Conservation (phyloP, 2,113 vertebrate genomes). For the Bombycilla garrulus region DNA sequence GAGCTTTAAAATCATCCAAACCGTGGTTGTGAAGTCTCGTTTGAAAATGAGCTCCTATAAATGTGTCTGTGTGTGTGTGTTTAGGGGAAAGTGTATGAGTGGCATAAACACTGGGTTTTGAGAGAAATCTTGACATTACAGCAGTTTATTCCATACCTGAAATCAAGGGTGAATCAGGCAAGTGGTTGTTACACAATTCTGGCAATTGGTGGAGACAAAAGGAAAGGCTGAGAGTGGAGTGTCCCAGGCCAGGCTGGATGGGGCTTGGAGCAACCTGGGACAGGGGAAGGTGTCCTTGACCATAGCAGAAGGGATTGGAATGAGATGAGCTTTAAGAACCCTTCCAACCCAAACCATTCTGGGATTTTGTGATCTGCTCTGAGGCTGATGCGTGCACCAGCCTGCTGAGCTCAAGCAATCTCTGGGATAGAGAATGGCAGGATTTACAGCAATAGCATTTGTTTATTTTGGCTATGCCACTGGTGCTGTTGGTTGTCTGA, state of each 20-base stretch:
- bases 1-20: neutral
- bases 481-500: neutral
- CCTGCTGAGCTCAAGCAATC: neutral
- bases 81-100: neutral
- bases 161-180: neutral
- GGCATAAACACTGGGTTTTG: neutral
- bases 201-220: neutral
- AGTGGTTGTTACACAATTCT: neutral
- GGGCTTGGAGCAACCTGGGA: fast-evolving
- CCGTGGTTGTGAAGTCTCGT: fast-evolving
- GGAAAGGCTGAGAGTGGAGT: neutral
- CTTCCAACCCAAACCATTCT: neutral
- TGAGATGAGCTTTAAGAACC: neutral
- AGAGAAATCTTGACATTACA: neutral
- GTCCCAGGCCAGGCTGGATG: neutral
- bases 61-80: neutral
- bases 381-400: neutral
- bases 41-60: neutral
- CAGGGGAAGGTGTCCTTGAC: fast-evolving
- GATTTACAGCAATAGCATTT: neutral
- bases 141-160: neutral
- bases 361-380: neutral
- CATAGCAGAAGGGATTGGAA: neutral
- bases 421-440: neutral
- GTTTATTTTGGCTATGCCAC: neutral